Base-by-base conservation (phyloP, 2,797 vertebrate species). In the Poeciliopsis turneri region DNA sequence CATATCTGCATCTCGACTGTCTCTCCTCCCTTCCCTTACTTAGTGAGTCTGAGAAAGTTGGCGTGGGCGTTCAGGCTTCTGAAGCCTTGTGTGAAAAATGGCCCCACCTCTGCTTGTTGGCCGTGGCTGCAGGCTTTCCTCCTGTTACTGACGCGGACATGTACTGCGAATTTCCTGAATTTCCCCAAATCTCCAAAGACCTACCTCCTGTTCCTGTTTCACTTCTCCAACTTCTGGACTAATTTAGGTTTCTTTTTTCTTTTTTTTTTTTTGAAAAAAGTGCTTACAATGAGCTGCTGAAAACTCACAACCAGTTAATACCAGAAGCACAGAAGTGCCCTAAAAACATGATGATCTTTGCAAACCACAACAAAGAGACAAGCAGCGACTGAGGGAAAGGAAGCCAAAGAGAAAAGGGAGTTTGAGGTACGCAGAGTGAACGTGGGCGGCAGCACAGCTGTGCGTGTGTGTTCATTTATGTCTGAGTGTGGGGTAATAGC, bases 371-470 rank as follows among this genome's bases (percentile, higher is more conserved):
- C 55, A 36, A 70, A 51, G 59, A 74, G 51, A 82, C 39, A 39
- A 71, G 53, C 28, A 79, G 74, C 36, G 75, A 83, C 47, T 3
- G 75, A 83, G 45, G n/a, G 47, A 87, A 83, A 80, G 79, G 55
- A 85, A 85, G 75, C 75, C 39, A 78, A 39, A 59, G 59, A 77
- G 16, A 36, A 76, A 61, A 75, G 82, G 64, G 75, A 84, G 80
- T 72, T 51, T 57, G 73, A 85, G 71, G 84, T 75, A 49, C 66
- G 73, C 41, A 59, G 57, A 68, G 66, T 87, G 57, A 72, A 66
- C 61, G 90, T 91, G 89, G 92, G 92, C 80, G 81, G 89, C 78
- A 77, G 84, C 86, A 81, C 88, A 91, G 89, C 87, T 91, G 90
- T 85, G 80, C 30, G 36, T 79, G 79, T 77, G 66, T 86, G 84